Percentiles rank a stretch among this genome's conserved stretches.
Conservation (phyloP, 2,113 vertebrate genomes). For the Tichodroma muraria region DNA sequence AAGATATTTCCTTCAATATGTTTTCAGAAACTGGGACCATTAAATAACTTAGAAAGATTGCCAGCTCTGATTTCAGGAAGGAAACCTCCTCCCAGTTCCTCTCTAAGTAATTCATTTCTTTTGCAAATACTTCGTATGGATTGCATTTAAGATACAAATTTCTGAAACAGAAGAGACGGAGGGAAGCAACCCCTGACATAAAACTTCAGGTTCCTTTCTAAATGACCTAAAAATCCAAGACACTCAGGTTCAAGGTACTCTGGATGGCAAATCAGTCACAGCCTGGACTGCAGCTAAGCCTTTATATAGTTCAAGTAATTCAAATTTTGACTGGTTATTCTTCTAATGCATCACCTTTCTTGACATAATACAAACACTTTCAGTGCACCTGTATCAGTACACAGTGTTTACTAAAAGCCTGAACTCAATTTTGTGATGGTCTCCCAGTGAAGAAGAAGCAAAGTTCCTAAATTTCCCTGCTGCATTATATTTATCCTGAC, state of each 20-base stretch:
- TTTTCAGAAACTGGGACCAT: constrained; percentile 75
- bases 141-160: constrained; percentile 31
- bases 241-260: not conserved
- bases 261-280: not conserved
- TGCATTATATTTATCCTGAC: not conserved
- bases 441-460: not conserved
- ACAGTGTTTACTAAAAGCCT: not conserved
- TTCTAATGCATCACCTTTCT: not conserved
- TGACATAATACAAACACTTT: not conserved
- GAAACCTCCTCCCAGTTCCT: constrained; percentile 81
- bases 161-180: constrained; percentile 29
- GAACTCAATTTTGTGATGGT: not conserved
- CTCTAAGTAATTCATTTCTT: constrained; percentile 68
- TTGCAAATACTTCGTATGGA: constrained; percentile 58
- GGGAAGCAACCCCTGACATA: not conserved
- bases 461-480: not conserved
- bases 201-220: not conserved
- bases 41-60: constrained; percentile 72
- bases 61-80: constrained; percentile 80
- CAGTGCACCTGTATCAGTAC: not conserved
- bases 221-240: not conserved
- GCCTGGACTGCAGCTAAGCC: not conserved
- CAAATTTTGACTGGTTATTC: not conserved
- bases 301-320: not conserved
- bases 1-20: constrained; percentile 80